Base-by-base conservation (phyloP, 2,113 vertebrate genomes). In the Daubentonia madagascariensis region DNA sequence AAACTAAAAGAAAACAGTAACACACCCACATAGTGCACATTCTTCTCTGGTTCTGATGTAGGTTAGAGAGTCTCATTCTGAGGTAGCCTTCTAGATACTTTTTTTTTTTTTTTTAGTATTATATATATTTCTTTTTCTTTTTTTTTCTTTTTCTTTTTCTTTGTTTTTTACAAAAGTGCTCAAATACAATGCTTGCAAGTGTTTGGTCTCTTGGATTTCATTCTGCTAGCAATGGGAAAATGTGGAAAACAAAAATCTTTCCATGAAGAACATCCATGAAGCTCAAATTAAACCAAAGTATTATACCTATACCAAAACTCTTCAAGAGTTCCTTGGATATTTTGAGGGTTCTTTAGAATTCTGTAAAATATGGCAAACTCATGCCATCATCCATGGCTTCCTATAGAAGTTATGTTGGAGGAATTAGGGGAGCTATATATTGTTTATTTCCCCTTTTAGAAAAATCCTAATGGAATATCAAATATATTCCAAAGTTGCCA, bases 31-130 rank as follows among this genome's bases (percentile, higher is more conserved):
- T 93, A 98, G 98, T 98, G 98, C 98, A 99, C 98, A 98, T 99
- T 99, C 98, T 98, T 98, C 97, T 98, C 98, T 98, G 98, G 95
- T 99, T 99, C 98, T 97, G 98, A 98, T 98, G 98, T 98, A 98
- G 97, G 96, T 98, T 98, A 98, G 48, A 98, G 98, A 98, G 97
- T 98, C 98, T 99, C 98, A 91, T 98, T 98, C 99, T 99, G 99
- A 99, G 99, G 99, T 99, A 99, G 99, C 99, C 99, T 98, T 99
- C 99, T 98, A 98, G 96, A 97, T 98, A 98, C 95, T n/a, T 79
- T 97, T 98, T 97, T 96, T 98, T 98, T 97, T 97, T 98, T 97
- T 96, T 98, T 93, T 52, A 97, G 80, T 98, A 89, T 98, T 97
- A 95, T 98, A 94, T 97, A 95, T 96, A 95, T 89, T 97, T 81